These are phyloP conservation scores for Hippoglossus hippoglossus DNA, from an alignment of 2,797 vertebrate genomes.

Conservation along the genomic window DNA sequence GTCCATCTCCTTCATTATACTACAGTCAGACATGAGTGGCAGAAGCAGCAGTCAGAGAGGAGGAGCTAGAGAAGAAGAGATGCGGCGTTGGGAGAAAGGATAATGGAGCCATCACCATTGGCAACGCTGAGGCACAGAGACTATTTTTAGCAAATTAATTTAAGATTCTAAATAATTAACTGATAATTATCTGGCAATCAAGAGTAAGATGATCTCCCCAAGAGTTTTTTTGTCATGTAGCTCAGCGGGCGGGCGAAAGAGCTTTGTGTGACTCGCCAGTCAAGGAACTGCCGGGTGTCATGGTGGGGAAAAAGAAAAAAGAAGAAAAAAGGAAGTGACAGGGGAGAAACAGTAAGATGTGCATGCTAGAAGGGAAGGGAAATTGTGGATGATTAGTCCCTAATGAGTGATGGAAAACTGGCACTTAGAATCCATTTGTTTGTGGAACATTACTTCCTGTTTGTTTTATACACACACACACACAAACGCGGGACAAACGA, in stretches of 20 bases:
- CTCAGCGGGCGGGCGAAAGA: conserved; percentile 61
- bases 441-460: conserved; percentile 66
- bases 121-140: conserved; percentile 74
- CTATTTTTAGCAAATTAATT: conserved; percentile 90
- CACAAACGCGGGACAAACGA: background rate
- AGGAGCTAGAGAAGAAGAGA: conserved; percentile 30
- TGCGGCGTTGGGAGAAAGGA: conserved; percentile 48
- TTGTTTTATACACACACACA: conserved; percentile 31
- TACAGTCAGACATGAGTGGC: conserved; percentile 73
- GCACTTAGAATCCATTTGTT: conserved; percentile 70
- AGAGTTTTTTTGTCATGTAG: conserved; percentile 68
- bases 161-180: conserved; percentile 90
- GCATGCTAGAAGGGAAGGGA: conserved; percentile 64
- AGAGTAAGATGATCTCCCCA: conserved; percentile 81
- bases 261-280: conserved; percentile 66
- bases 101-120: conserved; percentile 81
- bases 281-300: conserved; percentile 53
- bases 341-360: conserved; percentile 58
- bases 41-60: conserved; percentile 63
- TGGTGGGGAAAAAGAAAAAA: conserved; percentile 14
- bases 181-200: conserved; percentile 90
- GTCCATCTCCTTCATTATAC: conserved; percentile 67
- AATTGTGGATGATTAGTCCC: conserved; percentile 77
- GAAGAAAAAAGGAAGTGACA: conserved; percentile 36
- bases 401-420: conserved; percentile 80